These are phyloP conservation scores for Excalfactoria chinensis DNA, from an alignment of 2,113 vertebrate genomes.

Conservation along the genomic window DNA sequence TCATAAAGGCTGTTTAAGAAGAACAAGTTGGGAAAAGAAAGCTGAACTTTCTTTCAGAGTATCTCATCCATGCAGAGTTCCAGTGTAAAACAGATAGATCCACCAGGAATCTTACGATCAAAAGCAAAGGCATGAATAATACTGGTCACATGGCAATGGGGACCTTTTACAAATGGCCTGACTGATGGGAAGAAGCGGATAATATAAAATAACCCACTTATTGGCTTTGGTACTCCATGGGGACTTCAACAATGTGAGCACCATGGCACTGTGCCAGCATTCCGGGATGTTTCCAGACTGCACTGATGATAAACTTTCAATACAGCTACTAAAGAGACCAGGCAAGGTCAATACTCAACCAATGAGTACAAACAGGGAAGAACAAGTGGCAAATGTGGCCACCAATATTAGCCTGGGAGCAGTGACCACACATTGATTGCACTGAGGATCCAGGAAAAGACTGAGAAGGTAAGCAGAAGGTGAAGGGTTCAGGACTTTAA, in stretches of 20 bases:
- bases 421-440: neutral
- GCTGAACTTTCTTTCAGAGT: neutral
- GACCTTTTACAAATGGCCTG: neutral
- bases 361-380: neutral
- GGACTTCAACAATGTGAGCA: neutral
- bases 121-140: constrained; percentile 13
- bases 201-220: neutral
- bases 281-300: neutral
- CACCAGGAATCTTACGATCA: neutral
- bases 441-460: neutral
- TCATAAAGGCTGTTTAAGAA: neutral
- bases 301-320: neutral
- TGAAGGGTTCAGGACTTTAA: neutral
- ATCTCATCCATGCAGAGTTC: neutral
- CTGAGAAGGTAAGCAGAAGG: neutral
- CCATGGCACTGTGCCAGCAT: neutral
- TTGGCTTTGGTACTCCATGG: neutral
- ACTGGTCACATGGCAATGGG: neutral
- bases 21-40: neutral
- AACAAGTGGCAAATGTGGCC: constrained; percentile 2
- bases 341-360: neutral
- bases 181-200: neutral
- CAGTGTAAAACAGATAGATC: neutral
- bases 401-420: neutral
- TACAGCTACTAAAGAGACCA: neutral